phyloP scores from a whole-genome alignment of 2,888 invertebrate species.

The Anagyrus pseudococci region DNA sequence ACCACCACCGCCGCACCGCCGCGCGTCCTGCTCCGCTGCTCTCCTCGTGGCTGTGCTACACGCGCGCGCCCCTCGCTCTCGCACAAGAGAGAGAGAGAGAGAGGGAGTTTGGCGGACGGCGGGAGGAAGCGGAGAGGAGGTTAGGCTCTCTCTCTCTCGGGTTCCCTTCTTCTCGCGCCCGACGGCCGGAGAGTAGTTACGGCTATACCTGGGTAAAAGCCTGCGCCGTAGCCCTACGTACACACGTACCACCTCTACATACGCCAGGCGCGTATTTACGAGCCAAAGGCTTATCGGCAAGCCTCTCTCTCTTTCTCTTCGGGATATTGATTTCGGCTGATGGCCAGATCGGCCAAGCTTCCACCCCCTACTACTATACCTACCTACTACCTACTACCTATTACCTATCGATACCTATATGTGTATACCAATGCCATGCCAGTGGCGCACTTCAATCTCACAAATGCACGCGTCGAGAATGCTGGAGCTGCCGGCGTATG shows the following conservation, averaged over 20 bases:
- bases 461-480: too few relatives aligned
- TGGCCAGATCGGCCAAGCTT: slow-evolving; percentile 18
- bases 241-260: not conserved
- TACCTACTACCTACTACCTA: too few relatives aligned
- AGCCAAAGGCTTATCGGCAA: slow-evolving; percentile 5
- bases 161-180: too few relatives aligned
- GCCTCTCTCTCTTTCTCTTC: not conserved
- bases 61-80: not conserved
- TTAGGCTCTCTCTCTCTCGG: too few relatives aligned
- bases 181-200: too few relatives aligned
- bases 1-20: slow-evolving; percentile 6
- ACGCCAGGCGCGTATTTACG: not conserved
- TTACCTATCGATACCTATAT: too few relatives aligned
- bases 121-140: too few relatives aligned
- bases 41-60: not conserved
- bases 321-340: slow-evolving; percentile 39
- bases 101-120: not conserved
- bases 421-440: too few relatives aligned
- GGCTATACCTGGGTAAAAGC: not conserved
- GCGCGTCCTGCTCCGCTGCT: too few relatives aligned
- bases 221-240: too few relatives aligned
- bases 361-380: not conserved
- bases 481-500: too few relatives aligned
- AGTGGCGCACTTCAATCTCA: too few relatives aligned
- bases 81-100: not conserved